These are phyloP conservation scores for Platycercus adscitus DNA, from an alignment of 2,113 vertebrate species.

Conservation along the genomic window DNA sequence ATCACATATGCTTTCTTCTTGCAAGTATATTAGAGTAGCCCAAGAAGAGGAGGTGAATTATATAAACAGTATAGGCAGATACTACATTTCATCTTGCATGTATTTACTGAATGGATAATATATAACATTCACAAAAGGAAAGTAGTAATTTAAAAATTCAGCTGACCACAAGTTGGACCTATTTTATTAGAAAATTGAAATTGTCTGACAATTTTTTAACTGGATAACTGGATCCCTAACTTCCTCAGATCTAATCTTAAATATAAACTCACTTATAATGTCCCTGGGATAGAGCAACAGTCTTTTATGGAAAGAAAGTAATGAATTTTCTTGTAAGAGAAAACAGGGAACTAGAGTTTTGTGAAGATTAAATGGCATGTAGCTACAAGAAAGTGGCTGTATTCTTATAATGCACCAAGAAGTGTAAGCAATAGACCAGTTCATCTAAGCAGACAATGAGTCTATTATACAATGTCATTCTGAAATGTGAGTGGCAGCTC, in stretches of 20 bases:
- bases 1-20: background rate
- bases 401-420: background rate
- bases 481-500: constrained; percentile 22
- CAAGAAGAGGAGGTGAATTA: background rate
- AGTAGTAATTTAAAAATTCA: background rate
- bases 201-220: background rate
- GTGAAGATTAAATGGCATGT: constrained; percentile 17
- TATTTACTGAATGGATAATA: constrained; percentile 6
- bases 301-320: background rate
- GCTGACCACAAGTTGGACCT: background rate
- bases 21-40: background rate
- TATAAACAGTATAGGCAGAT: background rate
- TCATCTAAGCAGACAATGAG: constrained; percentile 33
- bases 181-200: background rate
- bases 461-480: constrained; percentile 14
- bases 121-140: background rate
- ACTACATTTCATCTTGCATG: constrained; percentile 10
- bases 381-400: constrained; percentile 5
- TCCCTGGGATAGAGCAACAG: background rate
- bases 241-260: background rate
- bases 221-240: background rate
- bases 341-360: background rate
- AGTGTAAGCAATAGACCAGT: constrained; percentile 9
- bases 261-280: background rate
- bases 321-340: constrained; percentile 27